Conservation (phyloP, 2,888 invertebrate species). For the Drosophila lacicola region DNA sequence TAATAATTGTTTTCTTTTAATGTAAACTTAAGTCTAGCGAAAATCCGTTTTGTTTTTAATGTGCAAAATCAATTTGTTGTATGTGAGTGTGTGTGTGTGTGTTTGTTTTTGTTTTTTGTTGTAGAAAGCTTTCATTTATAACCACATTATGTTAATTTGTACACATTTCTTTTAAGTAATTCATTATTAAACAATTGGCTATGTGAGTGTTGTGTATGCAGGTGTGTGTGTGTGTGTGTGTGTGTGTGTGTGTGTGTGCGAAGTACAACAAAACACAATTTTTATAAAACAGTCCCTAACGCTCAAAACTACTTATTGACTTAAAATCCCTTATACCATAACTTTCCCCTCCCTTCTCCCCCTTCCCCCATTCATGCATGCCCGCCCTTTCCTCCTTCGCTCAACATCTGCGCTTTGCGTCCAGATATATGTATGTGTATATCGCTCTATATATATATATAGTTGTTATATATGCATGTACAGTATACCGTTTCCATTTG, state of each 20-base stretch:
- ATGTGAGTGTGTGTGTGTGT: slow-evolving; percentile 29
- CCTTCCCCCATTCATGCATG: not conserved
- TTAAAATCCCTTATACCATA: slow-evolving; percentile 38
- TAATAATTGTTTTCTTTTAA: slow-evolving; percentile 63
- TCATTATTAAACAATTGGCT: slow-evolving; percentile 75
- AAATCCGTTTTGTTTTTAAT: slow-evolving; percentile 55
- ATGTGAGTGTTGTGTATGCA: slow-evolving; percentile 60
- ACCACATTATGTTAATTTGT: slow-evolving; percentile 74
- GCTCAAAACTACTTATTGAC: slow-evolving; percentile 57
- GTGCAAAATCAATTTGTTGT: slow-evolving; percentile 61
- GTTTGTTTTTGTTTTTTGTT: slow-evolving; percentile 43
- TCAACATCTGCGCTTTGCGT: slow-evolving; percentile 74
- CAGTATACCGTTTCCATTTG: slow-evolving; percentile 65
- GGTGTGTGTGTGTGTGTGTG: slow-evolving; percentile 13
- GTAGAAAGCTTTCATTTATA: slow-evolving; percentile 61
- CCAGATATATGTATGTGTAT: slow-evolving; percentile 59
- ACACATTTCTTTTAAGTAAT: slow-evolving; percentile 75
- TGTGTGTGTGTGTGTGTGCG: slow-evolving; percentile 34
- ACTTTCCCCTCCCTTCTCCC: slow-evolving; percentile 7
- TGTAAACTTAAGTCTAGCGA: slow-evolving; percentile 71
- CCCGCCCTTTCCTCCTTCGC: not conserved
- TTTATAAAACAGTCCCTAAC: slow-evolving; percentile 54
- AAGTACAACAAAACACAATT: slow-evolving; percentile 40
- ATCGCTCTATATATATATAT: slow-evolving; percentile 23
- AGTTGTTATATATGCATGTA: slow-evolving; percentile 63